Evolutionary conservation across 2,113 vertebrate genomes (phyloP).

Genomic region (Noturus placidus): DNA sequence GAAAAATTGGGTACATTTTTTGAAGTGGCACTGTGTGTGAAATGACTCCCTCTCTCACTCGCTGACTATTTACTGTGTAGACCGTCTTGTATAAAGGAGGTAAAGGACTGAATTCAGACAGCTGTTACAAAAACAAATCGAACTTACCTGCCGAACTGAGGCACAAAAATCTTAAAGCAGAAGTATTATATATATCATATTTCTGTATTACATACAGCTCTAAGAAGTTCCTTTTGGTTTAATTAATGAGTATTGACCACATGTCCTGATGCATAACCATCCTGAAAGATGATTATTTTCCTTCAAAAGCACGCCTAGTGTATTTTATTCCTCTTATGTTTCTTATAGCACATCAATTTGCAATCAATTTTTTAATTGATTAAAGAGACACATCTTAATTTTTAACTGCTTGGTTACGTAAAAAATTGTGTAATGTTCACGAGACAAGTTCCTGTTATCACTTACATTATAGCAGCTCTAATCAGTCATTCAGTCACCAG

Average conservation of each 20-base stretch:
- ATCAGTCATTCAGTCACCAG: neutral
- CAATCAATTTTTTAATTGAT: neutral
- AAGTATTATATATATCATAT: neutral
- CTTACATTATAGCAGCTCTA: neutral
- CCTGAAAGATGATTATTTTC: neutral
- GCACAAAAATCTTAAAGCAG: neutral
- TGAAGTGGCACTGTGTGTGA: neutral
- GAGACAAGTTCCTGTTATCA: neutral
- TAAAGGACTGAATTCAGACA: neutral
- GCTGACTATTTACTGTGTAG: neutral
- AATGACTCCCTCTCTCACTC: neutral
- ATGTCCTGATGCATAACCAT: neutral
- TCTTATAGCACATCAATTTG: neutral
- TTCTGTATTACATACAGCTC: neutral
- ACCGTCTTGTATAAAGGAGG: neutral
- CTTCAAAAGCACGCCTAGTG: neutral
- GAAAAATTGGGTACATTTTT: neutral
- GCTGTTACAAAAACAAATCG: neutral
- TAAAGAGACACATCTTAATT: neutral
- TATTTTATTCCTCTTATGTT: neutral
- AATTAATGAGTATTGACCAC: neutral
- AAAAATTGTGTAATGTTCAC: neutral
- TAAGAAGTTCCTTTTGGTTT: neutral
- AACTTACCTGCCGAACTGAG: neutral
- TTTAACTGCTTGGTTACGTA: neutral